Percentiles rank a stretch among this genome's conserved stretches.
Conservation (phyloP, 2,888 invertebrate species). For the Ceriagrion tenellum region DNA sequence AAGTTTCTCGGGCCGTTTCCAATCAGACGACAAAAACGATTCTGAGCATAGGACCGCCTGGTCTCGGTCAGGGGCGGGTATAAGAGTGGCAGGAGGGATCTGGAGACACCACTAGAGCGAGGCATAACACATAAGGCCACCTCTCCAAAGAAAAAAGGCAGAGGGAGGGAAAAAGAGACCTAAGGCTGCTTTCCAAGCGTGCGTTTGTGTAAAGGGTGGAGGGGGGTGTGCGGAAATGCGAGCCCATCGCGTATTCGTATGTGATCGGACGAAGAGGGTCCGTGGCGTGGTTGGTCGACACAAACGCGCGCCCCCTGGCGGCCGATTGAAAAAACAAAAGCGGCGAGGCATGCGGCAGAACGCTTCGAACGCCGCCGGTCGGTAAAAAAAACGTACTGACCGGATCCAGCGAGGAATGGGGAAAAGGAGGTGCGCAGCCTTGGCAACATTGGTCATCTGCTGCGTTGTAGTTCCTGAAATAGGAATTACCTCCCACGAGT, state of each 20-base stretch:
- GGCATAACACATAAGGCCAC: neutral
- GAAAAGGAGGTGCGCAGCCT: too few relatives aligned
- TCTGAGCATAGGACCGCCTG: neutral
- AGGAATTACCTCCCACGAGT: neutral
- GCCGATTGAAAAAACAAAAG: neutral
- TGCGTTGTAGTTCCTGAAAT: neutral
- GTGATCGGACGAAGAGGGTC: neutral
- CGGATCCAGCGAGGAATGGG: too few relatives aligned
- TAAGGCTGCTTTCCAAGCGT: too few relatives aligned
- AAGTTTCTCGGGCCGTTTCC: constrained; percentile 49
- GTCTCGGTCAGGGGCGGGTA: too few relatives aligned
- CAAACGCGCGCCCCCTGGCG: neutral
- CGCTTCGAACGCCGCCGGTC: too few relatives aligned
- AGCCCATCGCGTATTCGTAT: too few relatives aligned
- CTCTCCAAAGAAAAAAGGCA: neutral
- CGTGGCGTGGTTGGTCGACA: neutral
- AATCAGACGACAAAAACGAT: constrained; percentile 60
- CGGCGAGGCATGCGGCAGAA: neutral
- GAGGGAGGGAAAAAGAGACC: neutral
- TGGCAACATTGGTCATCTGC: neutral
- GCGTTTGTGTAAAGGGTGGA: too few relatives aligned
- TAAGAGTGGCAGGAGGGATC: neutral
- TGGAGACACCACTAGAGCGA: neutral
- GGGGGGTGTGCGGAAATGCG: too few relatives aligned
- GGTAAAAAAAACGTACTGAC: too few relatives aligned